Evolutionary conservation across 2,113 vertebrate genomes (phyloP).

Genomic region (Manacus vitellinus): DNA sequence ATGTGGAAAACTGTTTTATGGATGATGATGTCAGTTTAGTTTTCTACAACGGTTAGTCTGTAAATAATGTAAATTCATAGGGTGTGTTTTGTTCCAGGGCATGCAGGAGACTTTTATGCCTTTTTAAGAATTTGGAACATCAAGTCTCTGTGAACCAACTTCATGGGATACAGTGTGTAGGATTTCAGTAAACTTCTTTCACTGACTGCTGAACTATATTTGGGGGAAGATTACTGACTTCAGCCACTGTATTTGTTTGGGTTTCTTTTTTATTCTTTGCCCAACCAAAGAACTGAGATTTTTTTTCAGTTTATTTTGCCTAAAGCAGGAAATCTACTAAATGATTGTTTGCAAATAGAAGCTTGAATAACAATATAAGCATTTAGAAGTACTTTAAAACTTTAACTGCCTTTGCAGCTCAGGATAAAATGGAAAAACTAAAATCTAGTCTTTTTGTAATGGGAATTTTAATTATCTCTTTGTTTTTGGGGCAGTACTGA

Average conservation of each 20-base stretch:
- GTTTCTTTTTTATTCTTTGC: neutral
- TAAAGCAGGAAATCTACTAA: slow-evolving; percentile 62
- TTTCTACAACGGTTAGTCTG: neutral
- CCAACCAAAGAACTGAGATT: neutral
- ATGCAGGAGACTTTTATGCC: neutral
- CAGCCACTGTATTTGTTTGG: neutral
- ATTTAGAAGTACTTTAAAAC: slow-evolving; percentile 67
- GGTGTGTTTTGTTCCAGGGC: neutral
- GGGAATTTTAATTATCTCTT: slow-evolving; percentile 52
- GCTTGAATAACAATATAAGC: slow-evolving; percentile 65
- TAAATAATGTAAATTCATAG: neutral
- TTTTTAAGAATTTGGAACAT: neutral
- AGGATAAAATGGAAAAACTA: slow-evolving; percentile 45
- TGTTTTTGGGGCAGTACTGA: neutral
- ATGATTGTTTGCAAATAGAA: slow-evolving; percentile 62
- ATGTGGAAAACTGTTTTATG: neutral
- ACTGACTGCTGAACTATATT: neutral
- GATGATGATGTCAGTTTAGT: neutral
- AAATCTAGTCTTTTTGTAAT: slow-evolving; percentile 37
- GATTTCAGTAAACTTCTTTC: neutral
- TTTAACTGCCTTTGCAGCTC: slow-evolving; percentile 57
- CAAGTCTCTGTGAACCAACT: neutral
- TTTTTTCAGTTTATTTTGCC: slow-evolving; percentile 12
- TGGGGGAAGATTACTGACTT: neutral
- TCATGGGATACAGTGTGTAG: neutral